Base-by-base conservation (phyloP, 2,888 invertebrate species). In the Scrobipalpa atriplicella region DNA sequence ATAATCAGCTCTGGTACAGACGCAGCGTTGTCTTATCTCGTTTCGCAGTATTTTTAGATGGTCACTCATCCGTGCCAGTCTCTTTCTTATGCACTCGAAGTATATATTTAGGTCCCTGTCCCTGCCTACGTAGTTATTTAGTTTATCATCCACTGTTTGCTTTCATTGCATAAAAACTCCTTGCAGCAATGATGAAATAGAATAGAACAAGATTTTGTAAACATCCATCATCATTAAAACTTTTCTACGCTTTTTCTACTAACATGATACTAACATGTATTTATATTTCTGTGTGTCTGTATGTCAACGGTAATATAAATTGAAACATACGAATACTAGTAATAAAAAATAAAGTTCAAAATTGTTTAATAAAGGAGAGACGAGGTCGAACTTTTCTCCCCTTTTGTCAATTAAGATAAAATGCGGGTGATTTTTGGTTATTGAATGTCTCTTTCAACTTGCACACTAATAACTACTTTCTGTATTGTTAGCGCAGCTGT, bases 1-100 rank as follows among this genome's bases (percentile, higher is more conserved):
- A 54, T 62, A 18, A 52, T 52, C 64, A 47, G 47, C n/a, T 16
- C 8, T 16, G 47, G 47, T n/a, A n/a, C 47, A n/a, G 9, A n/a
- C 3, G 56, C 62, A 43, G 62, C 29, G n/a, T 52, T 16, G 29
- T 39, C 61, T 67, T 65, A 65, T 67, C 67, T 67, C 21, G 39
- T 29, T 51, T 38, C 41, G 41, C 18, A 56, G 36, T 62, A 66
- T 62, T 66, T 62, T 66, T 66, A 66, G 56, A 62, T 63, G 13
- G 18, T 18, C 36, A 58, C n/a, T 58, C 58, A 13, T 58, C 58
- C 21, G 51, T 51, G 11, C 51, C 16, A 1, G n/a, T 51, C 51
- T n/a, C 16, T n/a, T 51, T 51, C 51, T 51, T 29, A 29, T 29
- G 29, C 29, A 29, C 29, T 29, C 29, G 29, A 29, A 29, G 29